These are phyloP conservation scores for Peromyscus eremicus DNA, from an alignment of 2,797 vertebrate genomes.

Conservation along the genomic window DNA sequence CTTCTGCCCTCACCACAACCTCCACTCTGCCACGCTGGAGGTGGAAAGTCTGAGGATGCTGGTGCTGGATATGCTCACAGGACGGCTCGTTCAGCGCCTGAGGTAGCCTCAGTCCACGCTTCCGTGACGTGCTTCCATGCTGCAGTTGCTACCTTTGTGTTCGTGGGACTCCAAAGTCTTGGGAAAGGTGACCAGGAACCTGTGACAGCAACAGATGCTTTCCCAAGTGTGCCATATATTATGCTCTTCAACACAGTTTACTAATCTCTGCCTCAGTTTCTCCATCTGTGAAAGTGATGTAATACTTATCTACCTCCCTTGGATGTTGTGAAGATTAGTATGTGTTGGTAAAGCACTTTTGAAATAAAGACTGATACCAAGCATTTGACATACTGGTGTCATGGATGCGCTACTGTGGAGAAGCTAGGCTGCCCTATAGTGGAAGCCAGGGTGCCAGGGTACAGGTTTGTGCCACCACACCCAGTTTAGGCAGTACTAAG, in stretches of 20 bases:
- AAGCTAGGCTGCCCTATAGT: not conserved
- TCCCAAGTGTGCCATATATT: constrained; percentile 48
- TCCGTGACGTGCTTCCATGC: not conserved
- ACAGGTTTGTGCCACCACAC: not conserved
- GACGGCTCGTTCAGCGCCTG: not conserved
- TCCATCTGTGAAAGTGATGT: constrained; percentile 80
- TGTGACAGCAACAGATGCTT: constrained; percentile 9
- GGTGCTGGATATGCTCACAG: not conserved
- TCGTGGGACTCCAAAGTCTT: constrained; percentile 28
- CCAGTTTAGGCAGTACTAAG: not conserved
- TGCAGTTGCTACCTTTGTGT: not conserved
- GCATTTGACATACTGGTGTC: constrained; percentile 72
- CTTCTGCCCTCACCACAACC: not conserved
- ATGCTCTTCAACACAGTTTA: constrained; percentile 55
- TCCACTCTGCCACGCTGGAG: not conserved
- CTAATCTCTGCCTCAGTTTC: constrained; percentile 75
- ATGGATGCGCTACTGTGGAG: not conserved
- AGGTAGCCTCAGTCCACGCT: constrained; percentile 22
- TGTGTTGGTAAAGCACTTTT: constrained; percentile 77
- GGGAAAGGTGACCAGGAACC: constrained; percentile 32
- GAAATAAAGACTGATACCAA: constrained; percentile 83
- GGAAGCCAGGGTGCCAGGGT: not conserved
- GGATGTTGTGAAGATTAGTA: constrained; percentile 78
- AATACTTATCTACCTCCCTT: constrained; percentile 84
- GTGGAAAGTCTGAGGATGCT: not conserved